A percentile compares a stretch with the other conserved stretches of the same genome.
Conservation (phyloP, 2,888 invertebrate species). For the Silvanus unidentatus region DNA sequence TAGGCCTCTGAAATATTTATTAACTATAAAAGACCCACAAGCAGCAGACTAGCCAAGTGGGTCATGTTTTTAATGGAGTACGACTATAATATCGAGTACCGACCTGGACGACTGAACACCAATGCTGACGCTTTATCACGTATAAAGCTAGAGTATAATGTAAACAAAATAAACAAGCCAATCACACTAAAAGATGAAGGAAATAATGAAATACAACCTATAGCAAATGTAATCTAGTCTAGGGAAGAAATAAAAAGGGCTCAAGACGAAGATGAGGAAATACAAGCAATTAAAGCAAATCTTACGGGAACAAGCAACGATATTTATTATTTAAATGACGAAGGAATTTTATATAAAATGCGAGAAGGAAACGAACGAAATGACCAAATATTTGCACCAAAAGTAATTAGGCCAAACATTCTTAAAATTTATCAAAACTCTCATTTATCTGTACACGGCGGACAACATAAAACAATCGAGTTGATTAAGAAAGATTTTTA, state of each 20-base stretch:
- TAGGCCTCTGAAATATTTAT: too few relatives aligned
- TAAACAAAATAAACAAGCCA: too few relatives aligned
- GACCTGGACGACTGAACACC: too few relatives aligned
- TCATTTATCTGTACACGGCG: constrained; percentile 26
- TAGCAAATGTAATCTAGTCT: constrained; percentile 2
- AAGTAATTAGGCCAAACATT: constrained; percentile 8
- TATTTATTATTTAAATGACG: constrained; percentile 12
- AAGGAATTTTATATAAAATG: constrained; percentile 12
- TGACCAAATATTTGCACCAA: constrained; percentile 14
- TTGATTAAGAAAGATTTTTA: constrained; percentile 21
- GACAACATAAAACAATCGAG: constrained; percentile 25
- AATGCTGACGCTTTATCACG: too few relatives aligned
- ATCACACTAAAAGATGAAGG: too few relatives aligned
- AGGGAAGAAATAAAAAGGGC: constrained; percentile 2
- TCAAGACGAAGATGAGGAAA: constrained; percentile 7
- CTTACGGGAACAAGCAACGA: background rate
- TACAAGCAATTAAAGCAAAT: background rate
- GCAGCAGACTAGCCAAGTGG: too few relatives aligned
- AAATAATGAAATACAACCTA: constrained; percentile 1
- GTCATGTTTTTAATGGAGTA: too few relatives aligned
- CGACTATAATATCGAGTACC: too few relatives aligned
- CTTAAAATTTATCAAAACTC: constrained; percentile 22
- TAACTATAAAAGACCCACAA: too few relatives aligned
- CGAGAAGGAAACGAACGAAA: constrained; percentile 2
- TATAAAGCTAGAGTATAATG: too few relatives aligned